A percentile compares a stretch with the other conserved stretches of the same genome.
These are phyloP conservation scores for Podotricha telesiphe DNA, from an alignment of 2,888 invertebrate genomes.

Conservation along the genomic window DNA sequence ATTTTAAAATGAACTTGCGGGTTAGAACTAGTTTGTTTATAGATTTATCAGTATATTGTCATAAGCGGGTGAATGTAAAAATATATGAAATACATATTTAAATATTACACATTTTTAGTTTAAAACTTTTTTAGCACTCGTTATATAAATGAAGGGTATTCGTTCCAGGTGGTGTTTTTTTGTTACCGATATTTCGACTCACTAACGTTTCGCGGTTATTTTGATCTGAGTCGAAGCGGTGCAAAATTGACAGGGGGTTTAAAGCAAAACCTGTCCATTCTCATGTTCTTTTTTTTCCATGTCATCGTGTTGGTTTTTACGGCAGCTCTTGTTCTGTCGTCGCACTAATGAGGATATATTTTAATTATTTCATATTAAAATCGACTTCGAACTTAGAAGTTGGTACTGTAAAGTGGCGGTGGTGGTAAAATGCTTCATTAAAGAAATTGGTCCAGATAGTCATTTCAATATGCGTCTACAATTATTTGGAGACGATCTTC, in stretches of 20 bases:
- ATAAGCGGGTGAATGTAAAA: too few species aligned
- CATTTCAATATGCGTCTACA: too few species aligned
- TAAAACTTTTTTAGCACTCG: background rate
- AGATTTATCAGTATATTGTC: too few species aligned
- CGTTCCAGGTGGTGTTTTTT: background rate
- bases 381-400: background rate
- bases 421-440: too few species aligned
- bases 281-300: slow-evolving; percentile 7
- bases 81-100: too few species aligned
- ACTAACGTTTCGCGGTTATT: background rate
- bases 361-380: background rate
- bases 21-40: too few species aligned
- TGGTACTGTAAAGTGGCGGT: too few species aligned
- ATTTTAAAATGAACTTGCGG: too few species aligned
- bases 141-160: background rate
- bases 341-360: background rate
- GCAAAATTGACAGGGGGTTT: slow-evolving; percentile 3
- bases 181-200: slow-evolving; percentile 8
- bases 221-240: background rate
- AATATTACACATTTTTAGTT: too few species aligned
- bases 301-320: background rate
- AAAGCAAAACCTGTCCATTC: background rate
- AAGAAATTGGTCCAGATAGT: too few species aligned
- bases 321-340: background rate
- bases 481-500: too few species aligned